Conservation (phyloP, 2,113 vertebrate species). For the Poicephalus gulielmi region DNA sequence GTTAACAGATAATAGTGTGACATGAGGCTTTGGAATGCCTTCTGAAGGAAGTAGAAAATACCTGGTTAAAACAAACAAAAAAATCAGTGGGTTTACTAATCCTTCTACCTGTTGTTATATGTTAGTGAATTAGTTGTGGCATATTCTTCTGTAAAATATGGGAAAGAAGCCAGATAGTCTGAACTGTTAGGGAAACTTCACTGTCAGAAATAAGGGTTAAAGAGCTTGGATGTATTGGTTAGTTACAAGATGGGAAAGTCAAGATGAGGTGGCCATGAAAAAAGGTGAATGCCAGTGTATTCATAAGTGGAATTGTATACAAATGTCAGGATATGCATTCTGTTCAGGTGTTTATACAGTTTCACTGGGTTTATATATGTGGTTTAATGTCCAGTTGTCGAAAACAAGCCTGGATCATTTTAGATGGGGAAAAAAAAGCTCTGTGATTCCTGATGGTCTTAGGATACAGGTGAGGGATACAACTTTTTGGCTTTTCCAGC, state of each 20-base stretch:
- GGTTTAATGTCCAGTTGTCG: background rate
- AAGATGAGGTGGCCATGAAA: background rate
- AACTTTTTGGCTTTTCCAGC: background rate
- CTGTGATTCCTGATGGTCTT: background rate
- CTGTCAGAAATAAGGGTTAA: background rate
- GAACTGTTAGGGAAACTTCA: background rate
- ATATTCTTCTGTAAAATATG: background rate
- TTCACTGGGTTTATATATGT: background rate
- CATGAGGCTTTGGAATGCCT: background rate
- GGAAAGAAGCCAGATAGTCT: background rate
- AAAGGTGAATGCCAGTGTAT: background rate
- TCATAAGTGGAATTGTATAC: background rate
- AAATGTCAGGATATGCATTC: background rate
- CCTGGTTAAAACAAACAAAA: background rate
- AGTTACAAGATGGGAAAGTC: background rate
- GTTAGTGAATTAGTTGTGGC: background rate
- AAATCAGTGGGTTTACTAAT: background rate
- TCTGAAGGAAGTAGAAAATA: background rate
- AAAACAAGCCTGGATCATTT: background rate
- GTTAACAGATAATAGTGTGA: background rate
- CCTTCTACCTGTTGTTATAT: background rate
- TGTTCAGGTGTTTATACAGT: background rate
- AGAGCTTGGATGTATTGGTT: background rate
- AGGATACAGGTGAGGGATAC: background rate
- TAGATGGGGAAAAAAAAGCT: background rate